These are phyloP conservation scores for Patella pellucida DNA, from an alignment of 2,888 invertebrate species.

Conservation along the genomic window DNA sequence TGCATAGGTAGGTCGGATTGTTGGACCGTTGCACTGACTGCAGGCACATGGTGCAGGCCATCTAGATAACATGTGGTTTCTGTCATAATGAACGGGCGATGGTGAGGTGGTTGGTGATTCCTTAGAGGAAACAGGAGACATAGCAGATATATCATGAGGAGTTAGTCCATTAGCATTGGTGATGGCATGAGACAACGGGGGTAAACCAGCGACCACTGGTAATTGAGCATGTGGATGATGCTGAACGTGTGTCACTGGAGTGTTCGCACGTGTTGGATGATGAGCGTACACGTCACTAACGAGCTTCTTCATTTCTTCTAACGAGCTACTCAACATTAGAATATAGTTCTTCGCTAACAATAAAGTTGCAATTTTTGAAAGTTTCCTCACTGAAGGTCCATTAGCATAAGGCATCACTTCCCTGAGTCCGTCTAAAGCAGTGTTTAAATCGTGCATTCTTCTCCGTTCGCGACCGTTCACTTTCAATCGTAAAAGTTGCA, in stretches of 20 bases:
- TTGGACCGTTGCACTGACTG: slow-evolving; percentile 46
- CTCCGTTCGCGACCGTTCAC: slow-evolving; percentile 73
- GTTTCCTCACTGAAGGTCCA: slow-evolving; percentile 69
- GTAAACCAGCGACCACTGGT: slow-evolving; percentile 12
- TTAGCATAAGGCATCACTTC: slow-evolving; percentile 71
- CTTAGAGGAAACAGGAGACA: slow-evolving; percentile 16
- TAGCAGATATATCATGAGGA: slow-evolving; percentile 16
- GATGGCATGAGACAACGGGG: slow-evolving; percentile 21
- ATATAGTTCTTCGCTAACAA: slow-evolving; percentile 70
- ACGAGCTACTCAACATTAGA: slow-evolving; percentile 66
- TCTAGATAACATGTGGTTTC: slow-evolving; percentile 45
- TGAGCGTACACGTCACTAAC: slow-evolving; percentile 64
- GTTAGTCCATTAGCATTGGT: slow-evolving; percentile 9
- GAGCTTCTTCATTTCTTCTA: slow-evolving; percentile 70
- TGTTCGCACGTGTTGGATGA: slow-evolving; percentile 27
- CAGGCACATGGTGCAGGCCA: slow-evolving; percentile 57
- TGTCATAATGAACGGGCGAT: slow-evolving; percentile 40
- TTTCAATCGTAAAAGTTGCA: slow-evolving; percentile 67
- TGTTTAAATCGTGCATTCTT: slow-evolving; percentile 73
- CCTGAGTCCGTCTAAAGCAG: slow-evolving; percentile 69
- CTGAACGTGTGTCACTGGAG: slow-evolving; percentile 25
- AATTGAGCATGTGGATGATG: slow-evolving; percentile 14
- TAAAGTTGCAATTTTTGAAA: slow-evolving; percentile 69
- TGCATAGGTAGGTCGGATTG: slow-evolving; percentile 27
- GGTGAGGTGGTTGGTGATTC: slow-evolving; percentile 14